Evolutionary conservation across 2,797 vertebrate species (phyloP), one percentile per base, ranked within the genome.

Genomic region (Sitta carolinensis): DNA sequence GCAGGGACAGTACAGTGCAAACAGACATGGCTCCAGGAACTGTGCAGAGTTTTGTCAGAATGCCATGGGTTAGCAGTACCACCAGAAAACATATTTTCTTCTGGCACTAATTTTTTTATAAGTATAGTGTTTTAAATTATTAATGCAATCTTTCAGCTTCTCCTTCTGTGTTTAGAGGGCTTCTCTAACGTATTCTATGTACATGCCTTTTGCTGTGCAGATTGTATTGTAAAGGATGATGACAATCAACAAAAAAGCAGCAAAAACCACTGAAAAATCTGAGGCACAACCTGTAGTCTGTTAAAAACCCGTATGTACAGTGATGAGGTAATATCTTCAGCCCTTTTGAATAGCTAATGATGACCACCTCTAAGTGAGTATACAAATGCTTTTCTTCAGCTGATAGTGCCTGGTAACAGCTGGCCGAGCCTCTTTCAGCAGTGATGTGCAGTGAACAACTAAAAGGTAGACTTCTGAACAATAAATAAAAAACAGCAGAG

Each of bases 401-500:
- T 62, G 63, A 34, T 34, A 66, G 12, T 30, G 43, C 21, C 67
- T 81, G 45, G 67, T 85, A 90, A 92, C 66, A 75, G 47, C 52
- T 87, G 78, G 48, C 63, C 3, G 0, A 93, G 69, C 43, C 25
- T 79, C 40, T 63, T 92, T 38, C 42, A 85, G 38, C 50, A 92
- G 52, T 77, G 86, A 73, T 0, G 0, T 32, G 32, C 70, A 66
- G 34, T 54, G 79, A 95, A 88, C 84, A 92, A 94, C 80, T 66
- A 94, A 95, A 94, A 70, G 89, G 73, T 76, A 94, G 63, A 66
- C 19, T 89, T 89, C n/a, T 68, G 57, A 62, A 81, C 1, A 3
- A 55, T 55, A 76, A 84, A 76, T 67, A 73, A 88, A 87, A 96
- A 75, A 27, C 62, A 94, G 48, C 20, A 55, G 27, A 48, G 64